These are phyloP conservation scores for Muschampia plurimacula DNA, from an alignment of 2,888 invertebrate genomes.

Conservation along the genomic window DNA sequence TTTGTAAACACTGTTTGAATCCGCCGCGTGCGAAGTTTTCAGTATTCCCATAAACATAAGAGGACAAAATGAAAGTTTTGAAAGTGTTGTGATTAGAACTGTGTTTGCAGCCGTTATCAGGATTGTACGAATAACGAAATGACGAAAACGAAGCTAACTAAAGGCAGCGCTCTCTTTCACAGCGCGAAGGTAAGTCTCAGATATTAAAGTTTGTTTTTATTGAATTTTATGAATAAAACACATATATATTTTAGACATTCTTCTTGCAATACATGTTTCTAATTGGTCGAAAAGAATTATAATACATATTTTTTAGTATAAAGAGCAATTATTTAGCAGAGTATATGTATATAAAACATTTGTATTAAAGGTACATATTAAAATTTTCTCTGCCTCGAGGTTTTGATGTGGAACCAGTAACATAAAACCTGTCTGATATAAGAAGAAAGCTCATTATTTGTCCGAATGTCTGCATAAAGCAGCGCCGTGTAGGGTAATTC, in stretches of 20 bases:
- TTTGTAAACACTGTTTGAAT: conserved; percentile 72
- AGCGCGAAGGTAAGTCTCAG: conserved; percentile 88
- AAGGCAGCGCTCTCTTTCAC: conserved; percentile 89
- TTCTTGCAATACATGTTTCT: not conserved
- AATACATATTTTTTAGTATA: not conserved
- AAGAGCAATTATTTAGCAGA: conserved; percentile 2
- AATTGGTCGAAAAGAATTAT: not conserved
- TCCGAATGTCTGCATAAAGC: conserved; percentile 40
- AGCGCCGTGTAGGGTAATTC: conserved; percentile 55
- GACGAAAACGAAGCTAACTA: conserved; percentile 86
- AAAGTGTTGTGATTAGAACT: conserved; percentile 71
- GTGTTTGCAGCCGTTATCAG: conserved; percentile 63
- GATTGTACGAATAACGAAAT: conserved; percentile 62
- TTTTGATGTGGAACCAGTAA: conserved; percentile 28
- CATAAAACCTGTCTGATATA: conserved; percentile 30
- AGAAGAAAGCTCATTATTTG: conserved; percentile 39
- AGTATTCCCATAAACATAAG: conserved; percentile 62
- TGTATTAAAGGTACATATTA: not conserved
- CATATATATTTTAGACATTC: not conserved
- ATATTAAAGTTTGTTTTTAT: conserved; percentile 33
- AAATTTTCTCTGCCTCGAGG: not conserved
- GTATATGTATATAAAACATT: not conserved
- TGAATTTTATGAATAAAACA: conserved; percentile 50
- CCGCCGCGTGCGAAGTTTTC: conserved; percentile 61
- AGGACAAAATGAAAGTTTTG: conserved; percentile 69